Conservation (phyloP, 2,113 vertebrate genomes). For the Pseudopipra pipra region DNA sequence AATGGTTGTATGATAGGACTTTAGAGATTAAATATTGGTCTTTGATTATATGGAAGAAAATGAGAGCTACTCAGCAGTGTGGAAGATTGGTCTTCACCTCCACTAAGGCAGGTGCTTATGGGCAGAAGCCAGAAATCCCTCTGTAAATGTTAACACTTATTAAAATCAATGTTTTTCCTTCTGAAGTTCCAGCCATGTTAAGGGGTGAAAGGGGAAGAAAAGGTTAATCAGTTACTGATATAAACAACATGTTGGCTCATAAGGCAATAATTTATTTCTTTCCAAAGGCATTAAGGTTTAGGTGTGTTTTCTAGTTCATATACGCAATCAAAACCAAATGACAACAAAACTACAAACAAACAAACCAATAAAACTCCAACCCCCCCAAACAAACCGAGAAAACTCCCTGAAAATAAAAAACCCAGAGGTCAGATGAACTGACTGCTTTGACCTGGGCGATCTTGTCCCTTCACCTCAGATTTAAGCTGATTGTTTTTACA, state of each 20-base stretch:
- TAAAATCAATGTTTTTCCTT: conserved; percentile 35
- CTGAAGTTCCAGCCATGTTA: not conserved
- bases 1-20: not conserved
- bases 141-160: conserved; percentile 50
- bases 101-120: not conserved
- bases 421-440: not conserved
- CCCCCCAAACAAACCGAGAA: not conserved
- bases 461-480: not conserved
- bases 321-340: not conserved
- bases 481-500: not conserved
- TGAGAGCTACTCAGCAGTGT: not conserved
- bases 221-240: conserved; percentile 31
- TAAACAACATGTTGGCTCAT: not conserved
- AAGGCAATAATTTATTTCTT: not conserved
- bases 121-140: conserved; percentile 21
- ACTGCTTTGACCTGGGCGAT: not conserved
- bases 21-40: not conserved
- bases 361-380: fast-evolving
- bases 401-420: not conserved
- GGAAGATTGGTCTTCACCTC: conserved; percentile 18
- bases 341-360: not conserved
- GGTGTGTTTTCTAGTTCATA: not conserved
- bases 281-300: not conserved
- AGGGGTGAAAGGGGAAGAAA: not conserved
- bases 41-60: conserved; percentile 19